Evolutionary conservation across 2,797 vertebrate species (phyloP).

Genomic region (Lagocephalus sceleratus): DNA sequence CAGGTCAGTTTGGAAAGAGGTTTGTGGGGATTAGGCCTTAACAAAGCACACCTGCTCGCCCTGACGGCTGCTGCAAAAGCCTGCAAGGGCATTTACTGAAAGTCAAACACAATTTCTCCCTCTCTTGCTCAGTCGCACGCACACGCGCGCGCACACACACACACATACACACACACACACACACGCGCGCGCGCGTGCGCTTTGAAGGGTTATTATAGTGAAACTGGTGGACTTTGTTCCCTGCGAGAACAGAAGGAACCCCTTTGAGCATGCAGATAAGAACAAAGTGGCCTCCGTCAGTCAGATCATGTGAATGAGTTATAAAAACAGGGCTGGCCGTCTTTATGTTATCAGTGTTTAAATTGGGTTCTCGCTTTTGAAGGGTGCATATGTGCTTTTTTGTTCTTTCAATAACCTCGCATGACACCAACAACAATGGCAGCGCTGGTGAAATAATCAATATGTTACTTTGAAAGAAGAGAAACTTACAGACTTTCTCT

Average conservation of each 20-base stretch:
- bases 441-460: background rate
- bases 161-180: too few relatives aligned
- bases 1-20: constrained; percentile 40
- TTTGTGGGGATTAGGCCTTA: constrained; percentile 51
- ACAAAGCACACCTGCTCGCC: constrained; percentile 64
- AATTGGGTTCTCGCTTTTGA: background rate
- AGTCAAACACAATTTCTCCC: constrained; percentile 24
- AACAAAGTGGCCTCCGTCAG: constrained; percentile 23
- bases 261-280: constrained; percentile 49
- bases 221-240: constrained; percentile 52
- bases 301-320: constrained; percentile 36
- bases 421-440: background rate
- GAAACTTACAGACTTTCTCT: background rate
- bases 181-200: too few relatives aligned
- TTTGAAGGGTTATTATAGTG: constrained; percentile 36
- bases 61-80: constrained; percentile 15
- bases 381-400: too few relatives aligned
- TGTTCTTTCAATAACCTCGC: too few relatives aligned
- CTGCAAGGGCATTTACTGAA: constrained; percentile 37
- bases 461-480: too few relatives aligned
- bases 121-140: background rate
- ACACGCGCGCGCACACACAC: too few relatives aligned
- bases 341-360: background rate
- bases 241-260: constrained; percentile 18
- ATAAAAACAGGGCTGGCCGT: constrained; percentile 33